A percentile compares a stretch with the other conserved stretches of the same genome.
phyloP scores from a whole-genome alignment of 2,888 invertebrate genomes.

The Bursaphelenchus okinawaensis region DNA sequence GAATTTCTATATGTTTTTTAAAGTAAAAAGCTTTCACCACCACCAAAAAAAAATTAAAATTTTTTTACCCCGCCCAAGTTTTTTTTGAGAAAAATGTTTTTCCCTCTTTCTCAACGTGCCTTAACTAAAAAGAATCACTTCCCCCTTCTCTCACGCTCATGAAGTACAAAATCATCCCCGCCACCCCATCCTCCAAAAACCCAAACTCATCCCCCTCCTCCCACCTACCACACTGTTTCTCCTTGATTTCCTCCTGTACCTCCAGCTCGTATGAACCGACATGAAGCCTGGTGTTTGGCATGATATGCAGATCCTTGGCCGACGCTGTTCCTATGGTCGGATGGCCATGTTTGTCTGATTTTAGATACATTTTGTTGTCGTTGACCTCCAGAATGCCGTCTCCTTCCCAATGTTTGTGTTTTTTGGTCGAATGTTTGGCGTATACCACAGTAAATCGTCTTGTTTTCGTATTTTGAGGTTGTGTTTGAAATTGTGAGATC shows the following conservation, averaged over 20 bases:
- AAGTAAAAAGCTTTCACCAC: no score
- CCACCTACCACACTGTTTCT: neutral
- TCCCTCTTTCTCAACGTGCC: no score
- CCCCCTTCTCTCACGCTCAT: no score
- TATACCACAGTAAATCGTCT: conserved; percentile 14
- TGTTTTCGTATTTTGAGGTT: no score
- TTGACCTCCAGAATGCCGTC: conserved; percentile 10
- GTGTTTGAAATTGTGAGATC: no score
- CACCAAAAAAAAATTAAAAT: no score
- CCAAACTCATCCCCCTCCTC: neutral
- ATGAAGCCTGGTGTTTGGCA: neutral
- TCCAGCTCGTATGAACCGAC: conserved; percentile 1
- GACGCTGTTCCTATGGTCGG: neutral
- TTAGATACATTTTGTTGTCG: neutral
- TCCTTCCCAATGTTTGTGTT: conserved; percentile 17
- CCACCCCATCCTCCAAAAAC: no score
- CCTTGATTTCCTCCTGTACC: conserved; percentile 2
- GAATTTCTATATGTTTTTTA: no score
- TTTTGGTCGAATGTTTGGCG: conserved; percentile 20
- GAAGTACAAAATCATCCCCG: no score
- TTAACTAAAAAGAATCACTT: no score
- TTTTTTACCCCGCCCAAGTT: neutral
- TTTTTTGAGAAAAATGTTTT: no score
- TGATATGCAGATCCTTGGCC: neutral
- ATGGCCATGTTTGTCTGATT: neutral